A percentile compares a stretch with the other conserved stretches of the same genome.
phyloP scores from a whole-genome alignment of 2,113 vertebrate species.

The Mola mola region DNA sequence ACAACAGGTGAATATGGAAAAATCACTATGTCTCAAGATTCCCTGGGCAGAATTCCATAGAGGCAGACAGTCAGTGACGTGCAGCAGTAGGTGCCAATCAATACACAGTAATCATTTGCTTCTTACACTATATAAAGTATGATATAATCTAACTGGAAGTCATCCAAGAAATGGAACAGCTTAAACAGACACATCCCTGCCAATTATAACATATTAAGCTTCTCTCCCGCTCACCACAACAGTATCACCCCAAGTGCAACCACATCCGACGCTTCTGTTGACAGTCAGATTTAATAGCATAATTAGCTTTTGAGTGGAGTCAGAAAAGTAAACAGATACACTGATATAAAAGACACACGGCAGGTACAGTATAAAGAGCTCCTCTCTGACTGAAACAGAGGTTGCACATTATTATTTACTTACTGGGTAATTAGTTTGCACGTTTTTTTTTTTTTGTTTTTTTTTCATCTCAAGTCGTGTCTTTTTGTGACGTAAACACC shows the following conservation, averaged over 20 bases:
- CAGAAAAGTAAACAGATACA: slow-evolving; percentile 60
- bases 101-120: neutral
- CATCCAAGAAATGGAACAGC: too few species aligned
- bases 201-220: slow-evolving; percentile 36
- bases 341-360: slow-evolving; percentile 57
- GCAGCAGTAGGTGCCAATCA: neutral
- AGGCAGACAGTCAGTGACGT: too few species aligned
- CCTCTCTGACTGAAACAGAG: slow-evolving; percentile 55
- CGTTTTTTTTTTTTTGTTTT: too few species aligned
- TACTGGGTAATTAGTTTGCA: slow-evolving; percentile 71
- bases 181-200: slow-evolving; percentile 6
- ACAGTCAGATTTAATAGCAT: slow-evolving; percentile 38
- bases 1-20: too few species aligned
- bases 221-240: neutral
- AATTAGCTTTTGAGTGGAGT: slow-evolving; percentile 56
- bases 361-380: slow-evolving; percentile 38
- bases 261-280: slow-evolving; percentile 16
- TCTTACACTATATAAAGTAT: neutral
- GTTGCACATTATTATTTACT: slow-evolving; percentile 52
- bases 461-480: too few species aligned
- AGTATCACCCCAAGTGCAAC: slow-evolving; percentile 25
- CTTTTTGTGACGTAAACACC: neutral
- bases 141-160: neutral
- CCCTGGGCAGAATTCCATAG: too few species aligned
- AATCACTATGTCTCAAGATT: too few species aligned